Evolutionary conservation across 2,113 vertebrate genomes (phyloP).

Genomic region (Coptodon rendalli): DNA sequence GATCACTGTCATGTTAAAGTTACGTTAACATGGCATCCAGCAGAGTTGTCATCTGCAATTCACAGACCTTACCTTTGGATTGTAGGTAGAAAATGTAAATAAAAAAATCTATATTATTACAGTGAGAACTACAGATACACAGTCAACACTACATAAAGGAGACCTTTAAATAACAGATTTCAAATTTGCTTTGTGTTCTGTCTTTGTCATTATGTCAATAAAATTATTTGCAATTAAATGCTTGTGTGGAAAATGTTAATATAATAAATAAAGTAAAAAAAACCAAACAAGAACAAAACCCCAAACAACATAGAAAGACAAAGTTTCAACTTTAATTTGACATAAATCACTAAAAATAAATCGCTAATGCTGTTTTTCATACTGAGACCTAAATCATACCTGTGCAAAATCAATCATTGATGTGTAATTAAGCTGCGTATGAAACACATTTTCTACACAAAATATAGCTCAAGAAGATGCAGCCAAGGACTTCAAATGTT

Average conservation of each 20-base stretch:
- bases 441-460: background rate
- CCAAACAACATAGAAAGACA: background rate
- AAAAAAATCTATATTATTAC: background rate
- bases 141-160: background rate
- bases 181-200: background rate
- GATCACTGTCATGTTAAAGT: background rate
- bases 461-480: too few species aligned
- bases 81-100: background rate
- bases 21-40: background rate
- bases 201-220: background rate
- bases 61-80: background rate
- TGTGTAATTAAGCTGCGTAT: background rate
- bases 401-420: background rate
- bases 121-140: background rate
- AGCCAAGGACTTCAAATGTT: background rate
- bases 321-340: background rate
- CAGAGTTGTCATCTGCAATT: background rate
- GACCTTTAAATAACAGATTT: background rate
- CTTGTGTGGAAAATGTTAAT: background rate
- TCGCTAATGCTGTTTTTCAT: background rate
- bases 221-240: background rate
- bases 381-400: background rate
- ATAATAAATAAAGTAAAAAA: background rate
- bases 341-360: background rate
- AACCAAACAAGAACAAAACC: rapidly evolving